These are phyloP conservation scores for Arvicanthis niloticus DNA, from an alignment of 2,113 vertebrate genomes.

Conservation along the genomic window DNA sequence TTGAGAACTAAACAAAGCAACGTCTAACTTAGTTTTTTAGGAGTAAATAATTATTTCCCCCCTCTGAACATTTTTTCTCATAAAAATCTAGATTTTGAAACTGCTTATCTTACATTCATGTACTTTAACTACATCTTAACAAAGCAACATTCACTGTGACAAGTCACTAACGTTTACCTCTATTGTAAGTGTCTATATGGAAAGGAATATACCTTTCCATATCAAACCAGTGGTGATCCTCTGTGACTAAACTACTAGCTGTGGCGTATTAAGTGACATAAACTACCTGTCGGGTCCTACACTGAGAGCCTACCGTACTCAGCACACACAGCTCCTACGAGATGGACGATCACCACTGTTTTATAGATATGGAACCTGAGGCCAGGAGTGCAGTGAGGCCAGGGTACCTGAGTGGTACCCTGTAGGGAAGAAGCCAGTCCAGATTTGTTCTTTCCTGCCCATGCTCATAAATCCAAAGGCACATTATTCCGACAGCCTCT, in stretches of 20 bases:
- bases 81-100: constrained; percentile 14
- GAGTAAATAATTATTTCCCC: constrained; percentile 15
- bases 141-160: background rate
- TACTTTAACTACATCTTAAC: constrained; percentile 46
- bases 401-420: background rate
- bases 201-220: background rate
- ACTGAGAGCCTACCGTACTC: background rate
- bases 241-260: background rate
- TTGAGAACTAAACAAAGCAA: constrained; percentile 33
- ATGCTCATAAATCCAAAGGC: background rate
- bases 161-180: constrained; percentile 2
- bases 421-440: background rate
- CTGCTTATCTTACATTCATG: background rate
- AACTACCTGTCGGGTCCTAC: background rate
- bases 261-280: background rate
- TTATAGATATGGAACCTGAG: background rate
- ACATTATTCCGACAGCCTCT: background rate
- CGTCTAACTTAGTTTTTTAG: constrained; percentile 51
- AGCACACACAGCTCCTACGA: background rate
- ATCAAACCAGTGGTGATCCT: background rate
- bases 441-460: background rate
- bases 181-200: constrained; percentile 42
- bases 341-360: background rate
- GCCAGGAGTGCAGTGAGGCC: background rate
- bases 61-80: constrained; percentile 37